Percentiles rank a stretch among this genome's conserved stretches.
phyloP scores from a whole-genome alignment of 2,888 invertebrate species.

The Pollenia labialis region DNA sequence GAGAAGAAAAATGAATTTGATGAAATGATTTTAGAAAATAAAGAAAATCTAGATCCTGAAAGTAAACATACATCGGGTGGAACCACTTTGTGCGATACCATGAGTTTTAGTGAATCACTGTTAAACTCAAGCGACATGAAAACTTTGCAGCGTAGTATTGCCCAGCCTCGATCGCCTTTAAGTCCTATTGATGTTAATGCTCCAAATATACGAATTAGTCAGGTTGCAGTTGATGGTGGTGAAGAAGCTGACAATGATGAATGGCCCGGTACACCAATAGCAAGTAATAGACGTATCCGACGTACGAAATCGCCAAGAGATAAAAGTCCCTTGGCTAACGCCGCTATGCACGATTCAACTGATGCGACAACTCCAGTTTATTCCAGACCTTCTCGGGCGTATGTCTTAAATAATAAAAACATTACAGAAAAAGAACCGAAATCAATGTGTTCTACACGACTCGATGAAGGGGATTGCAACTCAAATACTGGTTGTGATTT shows the following conservation, averaged over 20 bases:
- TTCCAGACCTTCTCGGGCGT: conserved; percentile 61
- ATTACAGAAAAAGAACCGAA: conserved; percentile 56
- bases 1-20: conserved; percentile 14
- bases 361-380: conserved; percentile 77
- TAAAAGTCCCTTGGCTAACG: conserved; percentile 39
- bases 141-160: conserved; percentile 75
- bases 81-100: conserved; percentile 77
- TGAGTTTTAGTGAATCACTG: conserved; percentile 82
- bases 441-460: conserved; percentile 79
- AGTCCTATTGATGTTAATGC: conserved; percentile 77
- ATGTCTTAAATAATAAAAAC: conserved; percentile 43
- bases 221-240: conserved; percentile 72
- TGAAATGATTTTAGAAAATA: conserved; percentile 75
- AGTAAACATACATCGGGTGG: conserved; percentile 58
- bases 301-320: conserved; percentile 78
- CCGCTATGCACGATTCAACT: not conserved
- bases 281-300: conserved; percentile 76
- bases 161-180: conserved; percentile 78
- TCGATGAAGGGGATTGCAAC: conserved; percentile 77
- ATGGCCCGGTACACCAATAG: conserved; percentile 79
- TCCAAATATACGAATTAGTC: conserved; percentile 40
- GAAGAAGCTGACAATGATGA: conserved; percentile 81
- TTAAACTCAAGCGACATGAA: conserved; percentile 80
- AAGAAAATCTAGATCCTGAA: conserved; percentile 79
- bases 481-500: conserved; percentile 75